A percentile compares a stretch with the other conserved stretches of the same genome.
phyloP scores from a whole-genome alignment of 2,888 invertebrate species.

The Phortica okadai region DNA sequence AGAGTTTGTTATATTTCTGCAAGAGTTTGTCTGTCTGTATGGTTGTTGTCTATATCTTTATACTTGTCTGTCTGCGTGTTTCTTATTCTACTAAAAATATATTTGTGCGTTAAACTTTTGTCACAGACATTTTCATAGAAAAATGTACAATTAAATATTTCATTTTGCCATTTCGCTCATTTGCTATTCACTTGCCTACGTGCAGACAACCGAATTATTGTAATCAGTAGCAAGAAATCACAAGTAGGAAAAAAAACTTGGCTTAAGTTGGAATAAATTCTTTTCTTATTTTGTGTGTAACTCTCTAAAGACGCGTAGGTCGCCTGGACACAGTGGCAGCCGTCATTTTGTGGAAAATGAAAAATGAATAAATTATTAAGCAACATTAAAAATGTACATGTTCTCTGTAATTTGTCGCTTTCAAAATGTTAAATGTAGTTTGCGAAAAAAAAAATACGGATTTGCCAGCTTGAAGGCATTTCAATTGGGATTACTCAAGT shows the following conservation, averaged over 20 bases:
- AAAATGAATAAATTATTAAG: constrained; percentile 40
- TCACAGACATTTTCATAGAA: not conserved
- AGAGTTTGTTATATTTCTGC: not conserved
- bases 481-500: too few relatives aligned
- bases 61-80: constrained; percentile 2
- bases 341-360: constrained; percentile 42
- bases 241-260: not conserved
- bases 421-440: not conserved
- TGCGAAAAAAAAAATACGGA: not conserved
- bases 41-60: not conserved
- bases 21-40: not conserved
- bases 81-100: not conserved
- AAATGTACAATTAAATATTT: constrained; percentile 22
- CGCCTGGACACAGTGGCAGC: constrained; percentile 20
- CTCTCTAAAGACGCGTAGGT: not conserved
- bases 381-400: constrained; percentile 52
- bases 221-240: constrained; percentile 18
- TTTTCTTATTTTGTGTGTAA: not conserved
- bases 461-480: too few relatives aligned
- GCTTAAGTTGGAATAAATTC: not conserved
- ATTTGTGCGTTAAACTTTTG: not conserved
- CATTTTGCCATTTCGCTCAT: not conserved
- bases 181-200: not conserved
- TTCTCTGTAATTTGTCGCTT: constrained; percentile 63
- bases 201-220: constrained; percentile 16